Evolutionary conservation across 2,113 vertebrate genomes (phyloP).

Genomic region (Ochotona princeps): DNA sequence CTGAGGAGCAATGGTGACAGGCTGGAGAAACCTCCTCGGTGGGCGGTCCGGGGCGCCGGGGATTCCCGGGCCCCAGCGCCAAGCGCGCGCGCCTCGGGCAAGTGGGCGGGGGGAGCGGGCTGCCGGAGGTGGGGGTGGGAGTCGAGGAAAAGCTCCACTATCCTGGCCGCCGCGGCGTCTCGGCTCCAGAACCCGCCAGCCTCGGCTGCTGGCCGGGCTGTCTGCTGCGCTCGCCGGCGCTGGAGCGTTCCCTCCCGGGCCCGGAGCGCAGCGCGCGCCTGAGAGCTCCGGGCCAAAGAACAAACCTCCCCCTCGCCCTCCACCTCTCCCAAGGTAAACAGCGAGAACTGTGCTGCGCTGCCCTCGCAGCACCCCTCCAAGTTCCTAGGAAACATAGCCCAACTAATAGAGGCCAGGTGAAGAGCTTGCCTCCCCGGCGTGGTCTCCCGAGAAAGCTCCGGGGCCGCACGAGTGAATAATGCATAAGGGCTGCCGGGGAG

Average conservation of each 20-base stretch:
- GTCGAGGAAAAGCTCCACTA: conserved; percentile 27
- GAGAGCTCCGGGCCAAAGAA: conserved; percentile 54
- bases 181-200: background rate
- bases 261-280: conserved; percentile 62
- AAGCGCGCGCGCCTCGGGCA: background rate
- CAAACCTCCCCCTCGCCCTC: background rate
- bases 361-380: background rate
- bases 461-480: conserved; percentile 81
- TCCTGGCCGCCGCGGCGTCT: background rate
- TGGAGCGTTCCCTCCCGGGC: conserved; percentile 60
- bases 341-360: background rate
- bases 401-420: conserved; percentile 70
- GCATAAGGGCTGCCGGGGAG: conserved; percentile 75
- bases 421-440: conserved; percentile 77
- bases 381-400: conserved; percentile 74
- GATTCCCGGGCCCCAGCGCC: conserved; percentile 7
- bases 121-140: background rate
- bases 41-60: conserved; percentile 55
- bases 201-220: conserved; percentile 43
- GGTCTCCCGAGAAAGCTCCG: conserved; percentile 75
- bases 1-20: background rate
- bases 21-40: conserved; percentile 39
- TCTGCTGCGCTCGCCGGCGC: conserved; percentile 44
- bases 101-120: background rate
- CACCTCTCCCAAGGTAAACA: background rate